Base-by-base conservation (phyloP, 2,888 invertebrate species). In the Chrysomela aeneicollis region DNA sequence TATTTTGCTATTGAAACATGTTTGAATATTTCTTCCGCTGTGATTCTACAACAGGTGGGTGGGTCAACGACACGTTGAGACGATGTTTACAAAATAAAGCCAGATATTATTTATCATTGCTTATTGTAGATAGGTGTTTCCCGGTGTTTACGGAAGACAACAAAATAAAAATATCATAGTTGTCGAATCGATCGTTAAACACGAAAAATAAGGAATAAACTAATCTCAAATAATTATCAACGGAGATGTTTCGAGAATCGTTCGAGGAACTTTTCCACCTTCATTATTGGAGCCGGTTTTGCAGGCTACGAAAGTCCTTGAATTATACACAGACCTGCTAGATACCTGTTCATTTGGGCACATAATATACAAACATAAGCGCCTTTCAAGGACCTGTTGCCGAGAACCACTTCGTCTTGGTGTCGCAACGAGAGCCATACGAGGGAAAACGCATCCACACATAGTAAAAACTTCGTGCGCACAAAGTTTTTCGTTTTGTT, bases 401-500 rank as follows among this genome's bases (percentile, higher is more conserved):
- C n/a, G n/a, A n/a, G n/a, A 42, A 3, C 42, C 42, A 15, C 35
- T 21, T 35, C 12, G n/a, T n/a, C n/a, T 42, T 42, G 9, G 42
- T 42, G 9, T 42, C 2, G 42, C 9, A 35, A 35, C 35, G 42
- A 42, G n/a, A 42, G 3, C 6, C 15, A 2, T 35, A 35, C 35
- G 2, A 12, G 12, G 6, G 2, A 12, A 35, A 35, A 2, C 8
- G 9, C 12, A 35, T 35, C 35, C 12, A 35, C 35, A 35, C 2
- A 52, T 2, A 22, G 17, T 30, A 17, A 52, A 17, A 21, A 30
- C 22, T 15, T 12, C n/a, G 2, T 52, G 5, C 12, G 21, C 10
- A 15, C 9, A 52, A 22, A 12, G 15, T 37, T 21, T 51, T 51
- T 60, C 26, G 35, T n/a, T 49, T 51, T 66, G 59, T 71, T 84